phyloP scores from a whole-genome alignment of 2,113 vertebrate genomes.

The Colius striatus region DNA sequence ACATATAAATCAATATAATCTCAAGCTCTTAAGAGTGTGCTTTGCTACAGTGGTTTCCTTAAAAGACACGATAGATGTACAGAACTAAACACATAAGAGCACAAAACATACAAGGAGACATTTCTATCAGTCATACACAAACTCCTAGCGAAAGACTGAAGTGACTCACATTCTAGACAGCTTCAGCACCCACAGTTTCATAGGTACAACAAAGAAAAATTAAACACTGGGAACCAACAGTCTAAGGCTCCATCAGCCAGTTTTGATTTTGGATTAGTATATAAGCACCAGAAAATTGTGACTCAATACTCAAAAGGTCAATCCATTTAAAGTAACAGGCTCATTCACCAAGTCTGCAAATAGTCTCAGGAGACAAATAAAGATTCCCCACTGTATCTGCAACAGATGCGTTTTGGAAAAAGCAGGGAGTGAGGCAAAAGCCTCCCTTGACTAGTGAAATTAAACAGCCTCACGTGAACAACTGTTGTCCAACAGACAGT shows the following conservation, averaged over 20 bases:
- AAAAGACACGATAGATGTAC: neutral
- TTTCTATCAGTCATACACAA: neutral
- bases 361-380: constrained; percentile 21
- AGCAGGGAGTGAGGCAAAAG: neutral
- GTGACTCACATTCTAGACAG: neutral
- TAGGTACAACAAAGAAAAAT: constrained; percentile 12
- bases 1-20: neutral
- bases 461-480: neutral
- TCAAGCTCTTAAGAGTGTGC: neutral
- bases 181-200: neutral
- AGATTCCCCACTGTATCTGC: constrained; percentile 4
- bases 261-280: constrained; percentile 33
- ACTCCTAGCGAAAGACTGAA: neutral
- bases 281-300: constrained; percentile 2
- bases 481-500: neutral
- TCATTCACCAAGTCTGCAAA: constrained; percentile 37
- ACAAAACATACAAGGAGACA: neutral
- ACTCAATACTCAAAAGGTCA: constrained; percentile 50
- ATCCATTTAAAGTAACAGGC: constrained; percentile 46
- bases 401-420: constrained; percentile 23
- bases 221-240: neutral
- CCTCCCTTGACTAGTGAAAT: neutral
- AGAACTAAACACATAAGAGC: neutral
- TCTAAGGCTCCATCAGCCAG: neutral
- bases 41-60: neutral